Conservation (phyloP, 2,888 invertebrate genomes). For the Sepiola atlantica region DNA sequence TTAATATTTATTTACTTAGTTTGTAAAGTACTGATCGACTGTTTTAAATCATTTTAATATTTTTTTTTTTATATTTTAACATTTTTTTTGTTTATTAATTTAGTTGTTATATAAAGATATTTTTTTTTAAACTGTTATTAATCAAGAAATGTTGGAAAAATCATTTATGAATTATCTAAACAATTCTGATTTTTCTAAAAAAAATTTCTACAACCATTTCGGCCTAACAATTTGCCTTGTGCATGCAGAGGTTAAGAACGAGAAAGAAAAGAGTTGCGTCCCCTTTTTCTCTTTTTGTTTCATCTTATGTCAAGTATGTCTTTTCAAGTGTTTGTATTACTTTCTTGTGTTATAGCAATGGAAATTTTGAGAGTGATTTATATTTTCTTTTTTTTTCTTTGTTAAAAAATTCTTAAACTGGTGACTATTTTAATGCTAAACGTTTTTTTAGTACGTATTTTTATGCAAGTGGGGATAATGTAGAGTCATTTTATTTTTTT, state of each 20-base stretch:
- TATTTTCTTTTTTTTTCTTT: not conserved
- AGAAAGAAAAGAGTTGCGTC: not conserved
- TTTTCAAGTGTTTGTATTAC: conserved; percentile 9
- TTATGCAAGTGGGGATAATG: conserved; percentile 5
- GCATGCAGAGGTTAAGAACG: not conserved
- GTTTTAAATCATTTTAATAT: not conserved
- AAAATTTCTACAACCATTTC: not conserved
- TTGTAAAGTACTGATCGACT: not conserved
- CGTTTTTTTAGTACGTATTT: not conserved
- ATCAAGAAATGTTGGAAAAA: not conserved
- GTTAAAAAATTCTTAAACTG: not conserved
- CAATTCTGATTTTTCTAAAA: not conserved
- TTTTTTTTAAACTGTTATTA: not conserved
- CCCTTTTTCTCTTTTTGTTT: not conserved
- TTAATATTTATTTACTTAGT: not conserved
- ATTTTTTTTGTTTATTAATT: not conserved
- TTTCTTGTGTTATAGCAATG: not conserved
- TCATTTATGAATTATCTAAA: not conserved
- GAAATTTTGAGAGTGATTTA: not conserved
- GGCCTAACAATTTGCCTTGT: not conserved
- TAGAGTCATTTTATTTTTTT: not conserved
- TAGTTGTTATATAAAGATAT: not conserved
- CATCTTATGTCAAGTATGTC: not conserved
- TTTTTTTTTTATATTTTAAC: not conserved
- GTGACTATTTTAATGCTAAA: conserved; percentile 1